Base-by-base conservation (phyloP, 37 sponge, comb jelly and placozoan species). In the Cladorhizidae sp. region DNA sequence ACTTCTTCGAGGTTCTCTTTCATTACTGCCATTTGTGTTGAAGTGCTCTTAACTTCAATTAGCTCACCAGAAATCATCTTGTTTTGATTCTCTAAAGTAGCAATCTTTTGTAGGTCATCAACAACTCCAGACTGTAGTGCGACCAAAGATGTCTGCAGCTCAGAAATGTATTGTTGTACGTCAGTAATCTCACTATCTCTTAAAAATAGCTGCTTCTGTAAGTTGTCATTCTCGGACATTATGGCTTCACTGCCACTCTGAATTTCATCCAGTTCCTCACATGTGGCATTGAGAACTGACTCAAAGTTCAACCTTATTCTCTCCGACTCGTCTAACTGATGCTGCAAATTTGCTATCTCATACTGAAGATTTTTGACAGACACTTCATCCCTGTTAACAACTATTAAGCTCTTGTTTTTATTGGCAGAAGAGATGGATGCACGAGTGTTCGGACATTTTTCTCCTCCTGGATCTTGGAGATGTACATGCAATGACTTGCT, bases 201-300 rank as follows among this genome's bases (percentile, higher is more conserved):
- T 35, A 40, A 67, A 0, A 57, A 29, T 11, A 63, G 22, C 31
- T 83, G 68, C 40, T 83, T 67, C 28, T 75, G 64, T 6, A 83
- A 73, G 3, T 78, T 73, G 67, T 25, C 68, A 80, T 83, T 78
- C 49, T 83, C 70, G 21, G 71, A 40, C 38, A 29, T 76, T 20
- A 43, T 71, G 25, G 70, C 67, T 1, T 89, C 74, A 5, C 64
- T 36, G 20, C 77, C 88, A 63, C 51, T 58, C 65, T 64, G 63
- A 3, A 72, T 20, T 2, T 74, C 37, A 20, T 81, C 78, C 40
- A 80, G 15, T 42, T 76, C 82, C 22, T 31, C 21, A 17, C 40
- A 37, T 0, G 71, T 68, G 9, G 43, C 72, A 35, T 79, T 74
- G 18, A 89, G 61, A 39, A 55, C 74, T n/a, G 79, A 74, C 33